Percentiles rank a stretch among this genome's conserved stretches.
These are phyloP conservation scores for Pollenia labialis DNA, from an alignment of 2,888 invertebrate genomes.

Conservation along the genomic window DNA sequence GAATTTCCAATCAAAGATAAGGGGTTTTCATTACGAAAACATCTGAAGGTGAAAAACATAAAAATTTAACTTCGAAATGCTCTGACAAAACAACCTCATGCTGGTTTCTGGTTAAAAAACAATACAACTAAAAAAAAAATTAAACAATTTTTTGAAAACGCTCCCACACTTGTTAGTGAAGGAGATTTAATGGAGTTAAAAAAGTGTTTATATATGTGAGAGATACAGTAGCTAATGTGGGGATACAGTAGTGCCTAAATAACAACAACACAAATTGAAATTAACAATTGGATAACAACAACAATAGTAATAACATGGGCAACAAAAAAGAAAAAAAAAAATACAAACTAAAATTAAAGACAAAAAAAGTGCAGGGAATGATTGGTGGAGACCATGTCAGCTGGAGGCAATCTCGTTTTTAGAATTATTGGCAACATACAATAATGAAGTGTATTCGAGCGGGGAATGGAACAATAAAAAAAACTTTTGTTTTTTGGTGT, in stretches of 20 bases:
- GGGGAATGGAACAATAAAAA: conserved; percentile 33
- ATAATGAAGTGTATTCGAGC: conserved; percentile 62
- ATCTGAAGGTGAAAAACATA: conserved; percentile 29
- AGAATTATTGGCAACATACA: conserved; percentile 73
- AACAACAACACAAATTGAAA: conserved; percentile 56
- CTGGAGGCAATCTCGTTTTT: conserved; percentile 75
- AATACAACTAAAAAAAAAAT: conserved; percentile 31
- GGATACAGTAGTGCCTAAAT: conserved; percentile 62
- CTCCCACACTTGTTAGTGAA: conserved; percentile 72
- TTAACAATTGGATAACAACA: conserved; percentile 56
- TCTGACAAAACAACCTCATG: conserved; percentile 62
- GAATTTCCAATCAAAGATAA: conserved; percentile 18
- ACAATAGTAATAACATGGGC: neutral
- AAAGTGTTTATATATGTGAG: conserved; percentile 54
- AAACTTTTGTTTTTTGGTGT: conserved; percentile 43
- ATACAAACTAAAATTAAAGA: conserved; percentile 18
- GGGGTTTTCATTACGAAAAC: conserved; percentile 15
- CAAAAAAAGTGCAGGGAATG: conserved; percentile 50
- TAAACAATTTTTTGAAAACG: conserved; percentile 48
- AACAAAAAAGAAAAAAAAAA: conserved; percentile 3
- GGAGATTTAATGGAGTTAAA: conserved; percentile 54
- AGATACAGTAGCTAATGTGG: conserved; percentile 55
- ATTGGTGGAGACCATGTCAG: conserved; percentile 73
- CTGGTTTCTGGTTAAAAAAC: conserved; percentile 54
- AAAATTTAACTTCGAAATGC: conserved; percentile 23